Base-by-base conservation (phyloP, 2,797 vertebrate genomes). In the Micromesistius poutassou region DNA sequence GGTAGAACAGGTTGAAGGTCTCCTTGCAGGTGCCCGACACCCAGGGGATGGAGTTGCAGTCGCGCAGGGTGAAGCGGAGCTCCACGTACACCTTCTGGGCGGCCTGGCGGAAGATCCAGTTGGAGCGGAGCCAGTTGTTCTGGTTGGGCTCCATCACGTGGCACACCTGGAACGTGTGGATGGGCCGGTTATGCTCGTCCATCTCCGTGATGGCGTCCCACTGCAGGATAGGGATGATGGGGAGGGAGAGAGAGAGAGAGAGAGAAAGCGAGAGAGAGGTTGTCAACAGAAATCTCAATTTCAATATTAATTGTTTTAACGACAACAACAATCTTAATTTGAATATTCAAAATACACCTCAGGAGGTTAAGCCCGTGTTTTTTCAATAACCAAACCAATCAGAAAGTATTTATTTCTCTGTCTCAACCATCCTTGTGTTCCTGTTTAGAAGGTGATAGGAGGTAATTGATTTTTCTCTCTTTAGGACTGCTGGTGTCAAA, bases 151-250 rank as follows among this genome's bases (percentile, higher is more conserved):
- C 97, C 97, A 98, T 98, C 83, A 98, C 97, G 0, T 96, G 97
- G 90, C 97, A 98, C 30, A 98, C 97, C 90, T 98, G 97, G 88
- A 97, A 98, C 0, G 97, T 98, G 72, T 98, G 97, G 82, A 98
- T 98, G 85, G 97, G 97, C 31, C 94, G 94, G 86, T 98, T 98
- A 87, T 96, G 96, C 82, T 98, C 97, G 75, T 98, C 96, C 97
- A 98, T 98, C 90, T 97, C 97, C 30, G 97, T 98, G 85, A 98
- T 97, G 83, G 96, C 95, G 79, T 98, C 97, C 97, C 97, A 98
- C 97, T 98, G 87, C 3, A 91, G 83, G 87, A 85, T 22, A 71
- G 62, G 46, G 25, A 50, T n/a, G 30, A 73, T 13, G 30, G 40
- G 16, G 19, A 8, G 6, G 7, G 16, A n/a, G 62, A 7, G 19